Percentiles rank a stretch among this genome's conserved stretches.
These are phyloP conservation scores for Sebastes reedi DNA, from an alignment of 2,797 vertebrate species.

Conservation along the genomic window DNA sequence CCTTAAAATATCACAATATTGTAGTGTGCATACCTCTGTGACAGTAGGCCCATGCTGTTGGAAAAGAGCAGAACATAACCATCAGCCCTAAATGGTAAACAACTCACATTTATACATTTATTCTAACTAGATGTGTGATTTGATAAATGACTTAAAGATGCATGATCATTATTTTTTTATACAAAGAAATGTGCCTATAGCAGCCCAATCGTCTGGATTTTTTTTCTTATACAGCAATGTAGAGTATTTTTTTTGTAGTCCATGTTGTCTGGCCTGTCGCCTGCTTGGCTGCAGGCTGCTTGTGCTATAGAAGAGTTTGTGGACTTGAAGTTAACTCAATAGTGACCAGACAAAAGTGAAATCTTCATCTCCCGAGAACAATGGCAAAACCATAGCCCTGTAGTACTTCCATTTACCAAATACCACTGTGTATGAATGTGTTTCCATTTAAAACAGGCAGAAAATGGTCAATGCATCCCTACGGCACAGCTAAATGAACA, in stretches of 20 bases:
- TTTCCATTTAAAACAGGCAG: slow-evolving; percentile 8
- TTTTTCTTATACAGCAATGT: slow-evolving; percentile 27
- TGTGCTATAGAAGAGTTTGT: slow-evolving; percentile 61
- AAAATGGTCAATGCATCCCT: neutral
- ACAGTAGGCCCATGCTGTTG: slow-evolving; percentile 66
- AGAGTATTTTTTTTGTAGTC: slow-evolving; percentile 23
- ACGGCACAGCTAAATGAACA: neutral
- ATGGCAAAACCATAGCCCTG: neutral
- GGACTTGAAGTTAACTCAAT: slow-evolving; percentile 69
- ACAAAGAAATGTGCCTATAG: slow-evolving; percentile 27
- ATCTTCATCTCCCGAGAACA: slow-evolving; percentile 3
- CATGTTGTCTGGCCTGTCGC: slow-evolving; percentile 60
- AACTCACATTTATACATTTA: slow-evolving; percentile 61
- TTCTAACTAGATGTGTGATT: slow-evolving; percentile 39
- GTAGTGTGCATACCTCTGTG: slow-evolving; percentile 61
- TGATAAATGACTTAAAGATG: slow-evolving; percentile 38
- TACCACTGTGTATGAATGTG: neutral
- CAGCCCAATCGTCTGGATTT: slow-evolving; percentile 5
- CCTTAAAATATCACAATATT: slow-evolving; percentile 69
- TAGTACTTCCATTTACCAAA: neutral
- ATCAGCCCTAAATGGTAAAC: slow-evolving; percentile 68
- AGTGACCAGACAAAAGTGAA: slow-evolving; percentile 52
- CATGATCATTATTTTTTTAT: slow-evolving; percentile 37
- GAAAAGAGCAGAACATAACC: slow-evolving; percentile 69
- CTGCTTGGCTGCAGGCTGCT: slow-evolving; percentile 53